Evolutionary conservation across 2,797 vertebrate genomes (phyloP).

Genomic region (Dicrostonyx torquatus): DNA sequence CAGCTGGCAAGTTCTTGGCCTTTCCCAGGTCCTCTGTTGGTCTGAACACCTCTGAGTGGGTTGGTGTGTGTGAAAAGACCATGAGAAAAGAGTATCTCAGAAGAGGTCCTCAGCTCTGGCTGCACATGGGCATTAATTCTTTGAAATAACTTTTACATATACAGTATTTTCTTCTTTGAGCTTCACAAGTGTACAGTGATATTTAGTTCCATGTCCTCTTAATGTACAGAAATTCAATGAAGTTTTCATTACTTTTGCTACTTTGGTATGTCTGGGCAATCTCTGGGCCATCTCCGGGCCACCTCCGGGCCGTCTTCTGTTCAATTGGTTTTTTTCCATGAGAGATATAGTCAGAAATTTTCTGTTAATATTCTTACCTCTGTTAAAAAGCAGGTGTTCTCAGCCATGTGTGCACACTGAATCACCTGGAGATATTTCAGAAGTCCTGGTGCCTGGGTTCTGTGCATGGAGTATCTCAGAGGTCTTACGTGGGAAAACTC

Average conservation of each 20-base stretch:
- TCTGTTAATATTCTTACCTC: neutral
- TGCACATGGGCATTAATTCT: neutral
- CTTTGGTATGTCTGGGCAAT: neutral
- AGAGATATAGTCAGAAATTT: neutral
- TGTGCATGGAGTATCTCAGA: neutral
- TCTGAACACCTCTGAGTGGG: neutral
- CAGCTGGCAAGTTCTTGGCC: neutral
- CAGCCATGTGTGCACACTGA: neutral
- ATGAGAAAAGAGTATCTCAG: neutral
- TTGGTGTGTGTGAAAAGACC: neutral
- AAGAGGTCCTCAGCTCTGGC: neutral
- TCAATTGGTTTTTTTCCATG: neutral
- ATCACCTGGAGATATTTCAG: neutral
- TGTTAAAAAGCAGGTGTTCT: neutral
- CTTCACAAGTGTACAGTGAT: neutral
- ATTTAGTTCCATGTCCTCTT: neutral
- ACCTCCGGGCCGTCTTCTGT: neutral
- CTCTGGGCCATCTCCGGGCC: no score
- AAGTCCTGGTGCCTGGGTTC: neutral
- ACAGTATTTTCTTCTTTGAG: conserved; percentile 17
- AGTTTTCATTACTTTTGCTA: neutral
- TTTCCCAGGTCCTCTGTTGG: neutral
- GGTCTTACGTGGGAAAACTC: neutral
- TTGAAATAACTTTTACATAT: neutral
- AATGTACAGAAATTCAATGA: neutral